Conservation (phyloP, 2,797 vertebrate species). For the Enteromius fasciolatus region DNA sequence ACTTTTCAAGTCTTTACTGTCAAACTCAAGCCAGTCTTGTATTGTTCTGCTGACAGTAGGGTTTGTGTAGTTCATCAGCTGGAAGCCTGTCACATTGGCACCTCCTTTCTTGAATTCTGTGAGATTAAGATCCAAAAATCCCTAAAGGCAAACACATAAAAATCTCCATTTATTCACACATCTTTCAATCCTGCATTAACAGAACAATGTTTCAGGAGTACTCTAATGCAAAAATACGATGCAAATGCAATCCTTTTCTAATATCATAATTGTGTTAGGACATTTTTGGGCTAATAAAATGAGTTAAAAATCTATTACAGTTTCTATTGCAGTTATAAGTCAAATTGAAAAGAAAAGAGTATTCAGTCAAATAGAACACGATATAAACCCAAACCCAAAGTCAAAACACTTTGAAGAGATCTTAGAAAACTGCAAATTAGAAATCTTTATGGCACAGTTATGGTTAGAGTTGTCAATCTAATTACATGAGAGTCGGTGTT, state of each 20-base stretch:
- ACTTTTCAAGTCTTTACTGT: conserved; percentile 89
- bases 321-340: neutral
- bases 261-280: neutral
- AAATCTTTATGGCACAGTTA: conserved; percentile 19
- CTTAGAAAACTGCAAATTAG: neutral
- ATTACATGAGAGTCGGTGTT: neutral
- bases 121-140: conserved; percentile 93
- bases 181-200: neutral
- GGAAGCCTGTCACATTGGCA: conserved; percentile 94
- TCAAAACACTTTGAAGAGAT: conserved; percentile 39
- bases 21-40: conserved; percentile 90
- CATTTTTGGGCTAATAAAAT: neutral
- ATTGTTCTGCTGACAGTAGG: conserved; percentile 81
- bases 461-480: neutral
- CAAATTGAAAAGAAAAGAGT: neutral
- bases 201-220: neutral
- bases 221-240: neutral
- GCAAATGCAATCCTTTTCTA: neutral
- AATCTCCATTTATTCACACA: neutral
- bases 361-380: neutral
- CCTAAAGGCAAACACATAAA: conserved; percentile 72
- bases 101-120: conserved; percentile 89
- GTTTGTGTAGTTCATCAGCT: conserved; percentile 89
- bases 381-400: conserved; percentile 1
- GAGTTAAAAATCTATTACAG: neutral